Evolutionary conservation across 2,797 vertebrate genomes (phyloP), one percentile per base, ranked within the genome.

Genomic region (Hydrocynus forskahlii): DNA sequence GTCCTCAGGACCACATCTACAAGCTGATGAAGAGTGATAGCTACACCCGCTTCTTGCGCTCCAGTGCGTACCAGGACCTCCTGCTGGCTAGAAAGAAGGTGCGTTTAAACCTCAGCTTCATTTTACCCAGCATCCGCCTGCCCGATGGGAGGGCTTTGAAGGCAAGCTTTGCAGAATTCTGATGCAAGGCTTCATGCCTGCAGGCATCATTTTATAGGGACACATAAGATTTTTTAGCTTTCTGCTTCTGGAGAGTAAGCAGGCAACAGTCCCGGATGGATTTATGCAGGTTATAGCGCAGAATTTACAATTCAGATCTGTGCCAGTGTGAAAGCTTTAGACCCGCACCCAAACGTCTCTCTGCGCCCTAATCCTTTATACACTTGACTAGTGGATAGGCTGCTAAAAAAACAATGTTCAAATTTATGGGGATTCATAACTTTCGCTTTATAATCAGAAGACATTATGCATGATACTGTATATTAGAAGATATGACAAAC

Each of bases 21-120:
- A 98, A 99, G 89, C 94, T 99, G 94, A 99, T 99, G 98, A 99
- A 98, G 92, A 99, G 98, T 80, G 98, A 99, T 95, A 99, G 97
- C 92, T 99, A 99, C 1, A 92, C 97, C 0, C 96, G 98, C 76
- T 99, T 98, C 92, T 94, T 99, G 81, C 97, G 98, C 84, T 99
- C 98, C 6, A 98, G 92, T 5, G 93, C 95, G 75, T 99, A 99
- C 93, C 97, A 99, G 92, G 97, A 99, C 92, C 94, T 98, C 90
- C 90, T 99, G 91, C 92, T 94, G 92, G 94, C 96, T 0, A 96
- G 94, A 92, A 99, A 98, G 96, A 99, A 99, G 95, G 98, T 99
- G 94, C 63, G 50, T 80, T 50, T 45, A 19, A 69, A 54, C 43
- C 19, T 67, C 43, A 10, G 45, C 72, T 21, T 77, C 52, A 8